Conservation (phyloP, 2,113 vertebrate species). For the Scomber colias region DNA sequence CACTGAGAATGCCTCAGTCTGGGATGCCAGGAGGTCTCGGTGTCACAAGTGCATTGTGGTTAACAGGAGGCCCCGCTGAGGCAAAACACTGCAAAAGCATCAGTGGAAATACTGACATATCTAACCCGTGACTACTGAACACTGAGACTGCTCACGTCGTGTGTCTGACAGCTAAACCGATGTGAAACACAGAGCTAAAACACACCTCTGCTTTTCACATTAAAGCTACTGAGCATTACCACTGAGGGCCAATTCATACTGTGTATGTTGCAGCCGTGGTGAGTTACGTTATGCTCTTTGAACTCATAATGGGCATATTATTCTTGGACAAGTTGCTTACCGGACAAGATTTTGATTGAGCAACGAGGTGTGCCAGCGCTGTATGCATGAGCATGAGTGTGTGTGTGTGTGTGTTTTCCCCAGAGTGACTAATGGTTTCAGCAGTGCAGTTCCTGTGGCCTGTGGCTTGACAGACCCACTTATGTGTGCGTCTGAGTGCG, state of each 20-base stretch:
- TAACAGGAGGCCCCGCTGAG: slow-evolving; percentile 48
- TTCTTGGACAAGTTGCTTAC: slow-evolving; percentile 66
- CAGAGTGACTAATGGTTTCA: slow-evolving; percentile 79
- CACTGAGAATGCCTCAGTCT: not conserved
- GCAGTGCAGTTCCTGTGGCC: slow-evolving; percentile 74
- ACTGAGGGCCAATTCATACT: slow-evolving; percentile 51
- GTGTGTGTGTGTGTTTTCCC: slow-evolving; percentile 61
- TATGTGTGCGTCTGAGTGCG: slow-evolving; percentile 18
- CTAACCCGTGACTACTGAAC: slow-evolving; percentile 51
- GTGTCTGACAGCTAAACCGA: slow-evolving; percentile 58
- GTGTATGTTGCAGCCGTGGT: slow-evolving; percentile 31
- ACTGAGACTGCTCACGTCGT: slow-evolving; percentile 46
- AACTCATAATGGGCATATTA: slow-evolving; percentile 73
- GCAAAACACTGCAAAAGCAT: slow-evolving; percentile 41
- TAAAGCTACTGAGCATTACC: slow-evolving; percentile 59
- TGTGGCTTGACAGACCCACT: slow-evolving; percentile 64
- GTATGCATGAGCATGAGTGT: slow-evolving; percentile 46
- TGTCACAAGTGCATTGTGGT: slow-evolving; percentile 58
- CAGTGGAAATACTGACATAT: slow-evolving; percentile 74
- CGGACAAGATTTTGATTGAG: slow-evolving; percentile 71
- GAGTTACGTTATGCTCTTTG: slow-evolving; percentile 71
- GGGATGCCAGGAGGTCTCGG: slow-evolving; percentile 36
- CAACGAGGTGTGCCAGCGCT: slow-evolving; percentile 54
- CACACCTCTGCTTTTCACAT: slow-evolving; percentile 76
- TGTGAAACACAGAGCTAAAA: slow-evolving; percentile 74